These are phyloP conservation scores for Siderastrea radians DNA, from an alignment of 92 coral and sea anemone genomes.

Conservation along the genomic window DNA sequence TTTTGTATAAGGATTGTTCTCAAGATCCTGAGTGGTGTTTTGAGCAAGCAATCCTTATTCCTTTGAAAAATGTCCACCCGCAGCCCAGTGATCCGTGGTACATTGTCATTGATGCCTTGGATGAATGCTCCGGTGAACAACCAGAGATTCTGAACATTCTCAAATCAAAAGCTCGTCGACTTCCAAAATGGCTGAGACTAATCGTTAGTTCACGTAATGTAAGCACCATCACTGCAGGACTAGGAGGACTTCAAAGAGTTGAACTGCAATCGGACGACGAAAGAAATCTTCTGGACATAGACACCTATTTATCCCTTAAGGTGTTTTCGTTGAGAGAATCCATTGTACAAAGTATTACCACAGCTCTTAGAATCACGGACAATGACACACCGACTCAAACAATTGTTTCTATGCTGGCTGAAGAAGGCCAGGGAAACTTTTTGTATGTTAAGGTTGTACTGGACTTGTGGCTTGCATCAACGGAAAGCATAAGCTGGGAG, in stretches of 20 bases:
- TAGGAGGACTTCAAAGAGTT: conserved; percentile 43
- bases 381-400: conserved; percentile 1
- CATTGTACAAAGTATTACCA: not conserved
- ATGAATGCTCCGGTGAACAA: conserved; percentile 78
- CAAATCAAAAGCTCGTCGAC: conserved; percentile 39
- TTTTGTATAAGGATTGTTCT: conserved; percentile 64
- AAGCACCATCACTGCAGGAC: conserved; percentile 39
- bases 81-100: conserved; percentile 42
- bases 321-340: conserved; percentile 3
- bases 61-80: conserved; percentile 48
- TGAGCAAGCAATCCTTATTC: conserved; percentile 77
- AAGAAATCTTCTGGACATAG: conserved; percentile 72
- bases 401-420: conserved; percentile 28
- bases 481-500: not conserved
- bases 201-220: conserved; percentile 79
- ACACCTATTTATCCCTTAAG: conserved; percentile 40
- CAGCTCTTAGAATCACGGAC: conserved; percentile 9
- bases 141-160: conserved; percentile 65
- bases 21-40: conserved; percentile 84
- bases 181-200: conserved; percentile 89
- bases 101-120: conserved; percentile 83
- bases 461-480: conserved; percentile 24
- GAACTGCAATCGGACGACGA: conserved; percentile 64
- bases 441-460: conserved; percentile 65
- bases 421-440: conserved; percentile 80